Base-by-base conservation (phyloP, 2,888 invertebrate genomes). In the Arge pagana region DNA sequence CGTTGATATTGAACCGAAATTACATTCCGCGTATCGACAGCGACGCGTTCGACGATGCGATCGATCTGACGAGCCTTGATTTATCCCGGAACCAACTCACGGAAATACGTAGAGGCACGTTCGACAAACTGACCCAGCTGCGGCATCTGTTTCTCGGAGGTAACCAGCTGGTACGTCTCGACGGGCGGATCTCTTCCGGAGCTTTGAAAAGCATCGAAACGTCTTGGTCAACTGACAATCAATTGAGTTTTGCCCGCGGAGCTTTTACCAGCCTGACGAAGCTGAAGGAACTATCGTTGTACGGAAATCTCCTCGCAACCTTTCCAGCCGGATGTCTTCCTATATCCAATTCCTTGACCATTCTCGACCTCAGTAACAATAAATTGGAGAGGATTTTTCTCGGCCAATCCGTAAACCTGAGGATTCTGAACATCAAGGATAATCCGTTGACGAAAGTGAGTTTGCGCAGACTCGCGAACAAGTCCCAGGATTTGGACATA, bases 1-100 rank as follows among this genome's bases (percentile, higher is more conserved):
- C 61, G 13, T 52, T 71, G 4, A 66, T 66, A 1, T 7, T 68
- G 5, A 54, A 66, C 1, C 48, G 54, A 7, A 71, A 70, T 26
- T 49, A 55, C 11, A 63, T 71, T 8, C 33, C 39, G 0, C 48
- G 50, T 1, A 61, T 71, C 7, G 66, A 67, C 4, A 41, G 55
- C 3, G 58, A 65, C 30, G 58, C 67, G n/a, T 70, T 71, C 23
- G 54, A 54, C 8, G 65, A 67, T 18, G 51, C 64, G 13, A 45
- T 39, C 13, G 54, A 55, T 15, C 50, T 71, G 4, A 55, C 56
- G n/a, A 63, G 58, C 13, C 50, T 71, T 15, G 63, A 65, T 45
- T 42, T 68, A 4, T 63, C 66, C 1, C 55, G 60, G 26, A 71
- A 71, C 48, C 54, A 52, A 24, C 36, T 71, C 10, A 53, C 55